A percentile compares a stretch with the other conserved stretches of the same genome.
phyloP scores from a whole-genome alignment of 2,113 vertebrate species.

The Corythornis madagascariensis region DNA sequence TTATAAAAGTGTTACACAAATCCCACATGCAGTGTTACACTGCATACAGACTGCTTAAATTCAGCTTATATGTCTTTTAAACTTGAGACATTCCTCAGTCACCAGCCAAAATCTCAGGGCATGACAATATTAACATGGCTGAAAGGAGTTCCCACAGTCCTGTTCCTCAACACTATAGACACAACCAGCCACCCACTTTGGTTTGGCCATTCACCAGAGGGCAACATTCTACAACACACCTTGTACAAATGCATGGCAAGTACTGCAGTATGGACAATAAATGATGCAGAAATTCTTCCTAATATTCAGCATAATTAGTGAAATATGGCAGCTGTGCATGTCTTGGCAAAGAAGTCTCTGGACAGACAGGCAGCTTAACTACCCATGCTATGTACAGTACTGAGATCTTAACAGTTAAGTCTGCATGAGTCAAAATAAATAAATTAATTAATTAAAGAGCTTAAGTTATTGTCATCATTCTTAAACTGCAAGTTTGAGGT shows the following conservation, averaged over 20 bases:
- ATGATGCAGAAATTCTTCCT: not conserved
- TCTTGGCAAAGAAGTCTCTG: not conserved
- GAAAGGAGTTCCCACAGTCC: not conserved
- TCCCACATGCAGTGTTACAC: not conserved
- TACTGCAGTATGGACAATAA: not conserved
- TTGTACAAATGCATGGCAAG: not conserved
- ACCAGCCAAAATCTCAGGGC: not conserved
- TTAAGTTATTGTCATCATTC: not conserved
- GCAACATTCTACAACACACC: too few species aligned
- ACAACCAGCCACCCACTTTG: not conserved
- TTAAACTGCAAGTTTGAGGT: not conserved
- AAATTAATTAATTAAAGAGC: too few species aligned
- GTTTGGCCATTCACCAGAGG: not conserved
- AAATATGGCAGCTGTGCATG: not conserved
- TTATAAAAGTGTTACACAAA: not conserved
- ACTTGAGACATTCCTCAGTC: not conserved
- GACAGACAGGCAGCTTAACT: not conserved
- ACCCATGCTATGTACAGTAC: not conserved
- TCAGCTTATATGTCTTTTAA: not conserved
- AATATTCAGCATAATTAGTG: not conserved
- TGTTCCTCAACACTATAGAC: not conserved
- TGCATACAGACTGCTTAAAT: not conserved
- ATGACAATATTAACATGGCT: not conserved
- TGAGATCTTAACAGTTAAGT: not conserved
- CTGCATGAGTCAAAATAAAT: not conserved